Evolutionary conservation across 2,888 invertebrate genomes (phyloP).

Genomic region (Steinernema scapterisci): DNA sequence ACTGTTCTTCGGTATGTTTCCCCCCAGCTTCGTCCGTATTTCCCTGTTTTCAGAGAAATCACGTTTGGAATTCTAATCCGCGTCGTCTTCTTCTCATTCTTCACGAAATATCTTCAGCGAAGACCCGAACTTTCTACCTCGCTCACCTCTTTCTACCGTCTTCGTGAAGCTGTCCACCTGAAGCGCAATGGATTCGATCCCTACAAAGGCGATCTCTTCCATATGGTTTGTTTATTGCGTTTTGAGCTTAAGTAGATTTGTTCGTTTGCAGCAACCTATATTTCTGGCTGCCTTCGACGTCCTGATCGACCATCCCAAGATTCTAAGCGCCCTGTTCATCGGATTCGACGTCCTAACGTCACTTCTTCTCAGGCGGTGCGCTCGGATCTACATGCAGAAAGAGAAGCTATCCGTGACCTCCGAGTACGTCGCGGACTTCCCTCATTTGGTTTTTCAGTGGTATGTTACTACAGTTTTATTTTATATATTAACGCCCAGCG

Average conservation of each 20-base stretch:
- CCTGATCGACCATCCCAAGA: not conserved
- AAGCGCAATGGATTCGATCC: conserved; percentile 36
- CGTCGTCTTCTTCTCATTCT: conserved; percentile 39
- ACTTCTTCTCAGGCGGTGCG: conserved; percentile 15
- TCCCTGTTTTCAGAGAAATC: not conserved
- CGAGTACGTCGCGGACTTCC: not conserved
- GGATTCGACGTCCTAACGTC: conserved; percentile 29
- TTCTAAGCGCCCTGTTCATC: conserved; percentile 17
- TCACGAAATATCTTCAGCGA: conserved; percentile 43
- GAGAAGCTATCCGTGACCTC: conserved; percentile 3
- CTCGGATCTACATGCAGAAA: conserved; percentile 3
- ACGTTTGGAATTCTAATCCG: conserved; percentile 42
- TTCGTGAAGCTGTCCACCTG: conserved; percentile 45
- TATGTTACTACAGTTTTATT: too few relatives aligned
- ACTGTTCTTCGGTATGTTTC: not conserved
- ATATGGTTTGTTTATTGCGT: conserved; percentile 37
- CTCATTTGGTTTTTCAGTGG: conserved; percentile 32
- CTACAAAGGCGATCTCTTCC: conserved; percentile 50
- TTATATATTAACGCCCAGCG: too few relatives aligned
- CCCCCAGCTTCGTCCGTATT: not conserved
- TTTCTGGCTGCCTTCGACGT: conserved; percentile 33
- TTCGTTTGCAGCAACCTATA: conserved; percentile 33
- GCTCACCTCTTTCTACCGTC: conserved; percentile 47
- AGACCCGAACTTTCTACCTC: conserved; percentile 47
- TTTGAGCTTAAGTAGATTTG: not conserved